Evolutionary conservation across 2,888 invertebrate species (phyloP), one percentile per base, ranked within the genome.

Genomic region (Pollenia labialis): DNA sequence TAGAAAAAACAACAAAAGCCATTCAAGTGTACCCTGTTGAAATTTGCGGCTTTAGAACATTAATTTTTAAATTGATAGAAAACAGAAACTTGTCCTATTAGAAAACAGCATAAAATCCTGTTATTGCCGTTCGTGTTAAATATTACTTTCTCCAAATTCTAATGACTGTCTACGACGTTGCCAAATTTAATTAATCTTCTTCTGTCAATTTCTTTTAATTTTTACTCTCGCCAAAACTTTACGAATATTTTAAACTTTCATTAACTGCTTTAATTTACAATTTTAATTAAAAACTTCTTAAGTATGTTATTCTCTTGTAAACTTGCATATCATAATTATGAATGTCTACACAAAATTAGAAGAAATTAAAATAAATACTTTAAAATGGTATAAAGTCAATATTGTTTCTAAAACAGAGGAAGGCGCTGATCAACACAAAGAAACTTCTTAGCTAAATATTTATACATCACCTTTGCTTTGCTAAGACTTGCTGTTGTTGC

Each of bases 391-490:
- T 9, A 52, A 72, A 64, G 56, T 54, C 44, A 62, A 64, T 80
- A 72, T 64, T 81, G 23, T 40, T 72, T 52, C 16, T 46, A 48
- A 32, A 46, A 54, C 72, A 54, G 32, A 42, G 40, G 46, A 16
- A 62, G 64, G 54, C 4, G 32, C 16, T 42, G n/a, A 23, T 12
- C 16, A 44, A 42, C 52, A 1, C 9, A 69, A 56, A 60, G 11
- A 44, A 46, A 72, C 6, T 72, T 81, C 18, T 40, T 23, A 81
- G 40, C 62, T 81, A 81, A 72, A 72, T 71, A 81, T 81, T 81
- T 81, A 44, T 44, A 46, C 52, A 72, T 46, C 80, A 72, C 71
- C 80, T 72, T 54, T 14, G 16, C 44, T 14, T n/a, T 12, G 16
- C 56, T 56, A 9, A 44, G 18, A 10, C 1, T 52, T 52, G 23